Base-by-base conservation (phyloP, 2,113 vertebrate species). In the Pseudopodoces humilis region DNA sequence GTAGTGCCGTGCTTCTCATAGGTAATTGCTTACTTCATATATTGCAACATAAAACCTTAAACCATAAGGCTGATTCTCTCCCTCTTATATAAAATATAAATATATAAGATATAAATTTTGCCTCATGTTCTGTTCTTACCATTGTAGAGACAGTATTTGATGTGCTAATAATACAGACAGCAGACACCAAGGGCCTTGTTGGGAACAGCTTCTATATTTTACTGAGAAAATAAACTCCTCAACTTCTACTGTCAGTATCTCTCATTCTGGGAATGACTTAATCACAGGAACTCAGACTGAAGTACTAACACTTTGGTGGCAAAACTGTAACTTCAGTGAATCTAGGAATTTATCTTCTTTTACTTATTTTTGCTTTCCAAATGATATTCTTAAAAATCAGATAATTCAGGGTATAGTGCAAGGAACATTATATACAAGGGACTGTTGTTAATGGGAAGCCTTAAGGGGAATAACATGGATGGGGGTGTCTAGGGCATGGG, bases 401-500 rank as follows among this genome's bases (percentile, higher is more conserved):
- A 43, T 3, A 75, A 55, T 24, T 14, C 28, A 44, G 41, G 27
- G 5, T 25, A 23, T 15, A 44, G 12, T 37, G 68, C 67, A 63
- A 63, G 21, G 4, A 50, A 64, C 1, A 55, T 11, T 3, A 1
- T 50, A 3, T 23, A 15, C 19, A 63, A 62, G 22, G 6, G 19
- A 46, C 28, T 55, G 31, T 4, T 67, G 8, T 20, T 70, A 22
- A 31, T 20, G 47, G 31, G 6, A 16, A 84, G 6, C 6, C 8
- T 49, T 11, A 70, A 33, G 4, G 5, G 7, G 15, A 62, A 65
- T 52, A 22, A 49, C 41, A 21, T 15, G 21, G 3, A 10, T 41
- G 0, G 0, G 8, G 8, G 1, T 13, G 5, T 37, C 12, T 7
- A 6, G 7, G 4, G 5, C 2, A 27, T 0, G 1, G 15, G 23